Evolutionary conservation across 2,113 vertebrate species (phyloP).

Genomic region (Scopus umbretta): DNA sequence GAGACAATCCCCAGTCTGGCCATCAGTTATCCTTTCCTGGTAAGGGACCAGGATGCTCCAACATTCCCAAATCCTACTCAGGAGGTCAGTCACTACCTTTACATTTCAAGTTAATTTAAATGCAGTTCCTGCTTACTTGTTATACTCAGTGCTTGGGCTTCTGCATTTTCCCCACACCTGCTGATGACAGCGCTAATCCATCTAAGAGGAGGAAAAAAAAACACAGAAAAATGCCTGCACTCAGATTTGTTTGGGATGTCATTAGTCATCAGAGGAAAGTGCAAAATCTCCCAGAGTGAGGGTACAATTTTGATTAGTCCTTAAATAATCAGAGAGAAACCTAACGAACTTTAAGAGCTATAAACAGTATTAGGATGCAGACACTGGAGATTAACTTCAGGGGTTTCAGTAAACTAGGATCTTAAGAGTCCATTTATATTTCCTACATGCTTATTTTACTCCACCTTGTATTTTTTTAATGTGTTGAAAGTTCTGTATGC

Average conservation of each 20-base stretch:
- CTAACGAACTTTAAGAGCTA: neutral
- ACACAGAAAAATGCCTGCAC: neutral
- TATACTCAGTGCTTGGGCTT: neutral
- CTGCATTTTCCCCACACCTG: slow-evolving; percentile 26
- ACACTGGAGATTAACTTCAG: neutral
- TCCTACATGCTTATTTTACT: neutral
- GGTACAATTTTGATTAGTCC: slow-evolving; percentile 32
- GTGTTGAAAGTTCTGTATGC: neutral
- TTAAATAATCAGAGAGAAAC: slow-evolving; percentile 29
- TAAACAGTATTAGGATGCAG: neutral
- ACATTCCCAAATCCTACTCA: neutral
- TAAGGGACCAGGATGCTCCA: neutral
- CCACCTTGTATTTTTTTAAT: neutral
- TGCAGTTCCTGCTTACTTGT: neutral
- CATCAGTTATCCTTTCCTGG: neutral
- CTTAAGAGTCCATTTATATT: neutral
- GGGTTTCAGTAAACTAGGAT: neutral
- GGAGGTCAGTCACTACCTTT: neutral
- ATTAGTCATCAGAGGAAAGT: slow-evolving; percentile 36
- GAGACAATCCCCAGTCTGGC: neutral
- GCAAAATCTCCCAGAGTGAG: neutral
- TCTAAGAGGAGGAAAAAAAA: neutral
- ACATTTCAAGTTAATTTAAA: slow-evolving; percentile 42
- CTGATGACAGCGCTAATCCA: slow-evolving; percentile 33
- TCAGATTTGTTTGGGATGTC: slow-evolving; percentile 23